Percentiles rank a stretch among this genome's conserved stretches.
Evolutionary conservation across 2,888 invertebrate species (phyloP).

Genomic region (Tuberolachnus salignus): DNA sequence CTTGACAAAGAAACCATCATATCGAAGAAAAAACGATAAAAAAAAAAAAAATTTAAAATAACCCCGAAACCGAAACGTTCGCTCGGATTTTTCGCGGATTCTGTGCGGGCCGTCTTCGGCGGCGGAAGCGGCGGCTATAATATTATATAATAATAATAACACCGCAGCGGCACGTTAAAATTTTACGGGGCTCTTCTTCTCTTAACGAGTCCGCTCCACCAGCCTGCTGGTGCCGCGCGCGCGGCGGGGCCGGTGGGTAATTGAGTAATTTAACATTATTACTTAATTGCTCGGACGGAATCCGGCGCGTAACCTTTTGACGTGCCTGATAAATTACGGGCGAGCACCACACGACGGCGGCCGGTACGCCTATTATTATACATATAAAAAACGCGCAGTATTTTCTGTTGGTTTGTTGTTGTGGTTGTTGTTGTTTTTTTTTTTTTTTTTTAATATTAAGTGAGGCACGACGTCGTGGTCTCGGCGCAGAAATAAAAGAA

Average conservation of each 20-base stretch:
- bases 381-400: neutral
- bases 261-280: conserved; percentile 53
- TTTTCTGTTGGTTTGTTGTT: conserved; percentile 28
- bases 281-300: conserved; percentile 55
- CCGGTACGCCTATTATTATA: neutral
- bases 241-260: neutral
- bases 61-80: too few relatives aligned
- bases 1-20: too few relatives aligned
- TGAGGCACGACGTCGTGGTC: neutral
- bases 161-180: neutral
- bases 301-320: conserved; percentile 42
- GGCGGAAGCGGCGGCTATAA: neutral
- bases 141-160: too few relatives aligned
- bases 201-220: too few relatives aligned
- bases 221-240: neutral
- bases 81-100: neutral
- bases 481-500: too few relatives aligned
- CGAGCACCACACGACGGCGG: too few relatives aligned
- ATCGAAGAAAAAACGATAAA: too few relatives aligned
- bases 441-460: too few relatives aligned
- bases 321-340: conserved; percentile 40
- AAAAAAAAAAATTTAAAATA: too few relatives aligned
- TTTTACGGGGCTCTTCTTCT: neutral
- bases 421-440: too few relatives aligned
- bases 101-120: neutral